phyloP scores from a whole-genome alignment of 2,888 invertebrate genomes.

The Tiliacea aurago region DNA sequence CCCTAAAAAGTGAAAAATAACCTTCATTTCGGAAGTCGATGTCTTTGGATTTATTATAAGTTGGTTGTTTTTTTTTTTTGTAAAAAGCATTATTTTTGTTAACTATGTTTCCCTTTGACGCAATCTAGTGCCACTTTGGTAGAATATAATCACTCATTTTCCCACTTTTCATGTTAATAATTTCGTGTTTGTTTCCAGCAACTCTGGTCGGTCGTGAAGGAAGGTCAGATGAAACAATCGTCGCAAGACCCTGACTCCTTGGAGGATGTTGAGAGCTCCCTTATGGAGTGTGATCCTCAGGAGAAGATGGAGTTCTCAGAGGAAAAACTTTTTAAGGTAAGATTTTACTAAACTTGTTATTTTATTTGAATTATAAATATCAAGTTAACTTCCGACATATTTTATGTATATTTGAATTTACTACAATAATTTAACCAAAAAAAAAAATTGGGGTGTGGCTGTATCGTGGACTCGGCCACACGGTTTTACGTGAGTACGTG shows the following conservation, averaged over 20 bases:
- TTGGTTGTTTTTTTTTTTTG: too few relatives aligned
- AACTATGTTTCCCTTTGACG: not conserved
- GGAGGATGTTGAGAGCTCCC: constrained; percentile 84
- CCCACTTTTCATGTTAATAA: not conserved
- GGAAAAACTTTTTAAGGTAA: constrained; percentile 83
- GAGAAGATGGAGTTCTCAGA: constrained; percentile 84
- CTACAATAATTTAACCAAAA: too few relatives aligned
- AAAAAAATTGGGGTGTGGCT: too few relatives aligned
- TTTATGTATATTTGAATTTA: too few relatives aligned
- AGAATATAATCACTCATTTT: not conserved
- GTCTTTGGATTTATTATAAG: too few relatives aligned
- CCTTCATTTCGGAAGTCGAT: too few relatives aligned
- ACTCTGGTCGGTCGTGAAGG: constrained; percentile 86
- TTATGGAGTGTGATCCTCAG: constrained; percentile 88
- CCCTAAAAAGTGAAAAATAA: too few relatives aligned
- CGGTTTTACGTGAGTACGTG: too few relatives aligned
- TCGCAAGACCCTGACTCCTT: constrained; percentile 85
- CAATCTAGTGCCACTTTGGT: not conserved
- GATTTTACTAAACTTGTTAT: not conserved
- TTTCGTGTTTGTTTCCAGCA: constrained; percentile 59
- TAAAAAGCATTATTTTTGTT: not conserved
- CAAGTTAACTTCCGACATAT: not conserved
- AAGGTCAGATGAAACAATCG: constrained; percentile 82
- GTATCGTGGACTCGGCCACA: too few relatives aligned
- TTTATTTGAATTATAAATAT: too few relatives aligned